Conservation (phyloP, 2,113 vertebrate genomes). For the Typhlomys cinereus region DNA sequence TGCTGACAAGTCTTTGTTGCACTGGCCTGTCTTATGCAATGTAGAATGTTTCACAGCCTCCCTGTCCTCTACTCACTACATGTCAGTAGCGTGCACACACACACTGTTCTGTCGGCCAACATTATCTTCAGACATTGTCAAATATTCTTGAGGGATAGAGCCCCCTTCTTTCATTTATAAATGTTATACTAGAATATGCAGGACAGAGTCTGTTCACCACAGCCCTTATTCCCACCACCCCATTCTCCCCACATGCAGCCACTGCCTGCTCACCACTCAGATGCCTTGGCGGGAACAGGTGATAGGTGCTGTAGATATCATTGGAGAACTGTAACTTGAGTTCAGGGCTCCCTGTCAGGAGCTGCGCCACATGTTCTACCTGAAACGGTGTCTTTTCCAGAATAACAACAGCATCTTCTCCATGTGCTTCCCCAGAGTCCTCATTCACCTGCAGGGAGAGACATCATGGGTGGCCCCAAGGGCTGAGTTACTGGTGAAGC, state of each 20-base stretch:
- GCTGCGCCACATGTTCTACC: constrained; percentile 86
- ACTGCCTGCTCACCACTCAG: constrained; percentile 87
- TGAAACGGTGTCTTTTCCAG: constrained; percentile 96
- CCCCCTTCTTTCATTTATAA: neutral
- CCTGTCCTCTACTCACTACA: neutral
- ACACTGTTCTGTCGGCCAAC: neutral
- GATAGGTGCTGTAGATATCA: constrained; percentile 95
- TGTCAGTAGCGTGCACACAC: neutral
- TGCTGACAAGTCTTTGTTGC: neutral
- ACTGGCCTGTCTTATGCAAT: neutral
- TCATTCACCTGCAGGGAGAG: constrained; percentile 83
- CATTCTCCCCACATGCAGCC: neutral
- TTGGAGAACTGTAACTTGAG: constrained; percentile 91
- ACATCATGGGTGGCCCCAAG: neutral
- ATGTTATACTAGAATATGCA: neutral
- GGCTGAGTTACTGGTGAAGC: neutral
- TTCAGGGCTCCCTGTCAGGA: constrained; percentile 84
- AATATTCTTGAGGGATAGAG: neutral
- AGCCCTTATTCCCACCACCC: neutral
- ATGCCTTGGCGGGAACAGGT: constrained; percentile 88
- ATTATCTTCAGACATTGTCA: neutral
- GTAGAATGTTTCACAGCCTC: neutral
- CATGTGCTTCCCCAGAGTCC: constrained; percentile 70
- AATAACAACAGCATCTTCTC: constrained; percentile 92
- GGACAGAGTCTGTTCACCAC: neutral